Base-by-base conservation (phyloP, 1,140 invertebrate species). In the Leptinotarsa lineolata region DNA sequence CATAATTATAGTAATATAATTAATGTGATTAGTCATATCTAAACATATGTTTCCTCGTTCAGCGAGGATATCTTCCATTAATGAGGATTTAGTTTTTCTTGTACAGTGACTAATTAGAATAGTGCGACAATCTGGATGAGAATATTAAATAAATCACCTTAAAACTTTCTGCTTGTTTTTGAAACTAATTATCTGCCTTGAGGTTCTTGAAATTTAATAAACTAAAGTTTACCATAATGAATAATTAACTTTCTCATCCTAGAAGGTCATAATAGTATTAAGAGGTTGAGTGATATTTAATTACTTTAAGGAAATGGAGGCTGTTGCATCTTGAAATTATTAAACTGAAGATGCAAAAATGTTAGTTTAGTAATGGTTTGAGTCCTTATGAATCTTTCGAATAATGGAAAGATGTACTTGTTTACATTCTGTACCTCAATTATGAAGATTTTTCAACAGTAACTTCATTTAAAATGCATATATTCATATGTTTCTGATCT, bases 11-110 rank as follows among this genome's bases (percentile, higher is more conserved):
- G 58, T 71, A 76, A 72, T 72, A 76, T 69, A 74, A 70, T 76
- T 76, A 76, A 74, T 78, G 77, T 78, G 77, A 78, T 78, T 78
- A 78, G 74, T 74, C 77, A 78, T 78, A 78, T 78, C 77, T 68
- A 72, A 68, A 71, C 8, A 70, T 54, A 74, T 72, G 74, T 77
- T 73, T 70, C 74, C 74, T 18, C 54, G 16, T 48, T 61, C 39
- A 20, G 64, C 64, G 69, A 72, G 74, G 71, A 66, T 59, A 72
- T 75, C 76, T 77, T 75, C 74, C 76, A 77, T 73, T 75, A 46
- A 30, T 64, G 59, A 70, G 59, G 64, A 58, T 39, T 75, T 71
- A 70, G 60, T 73, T 44, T 75, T 75, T 77, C 75, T 72, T 77
- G 76, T 77, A 77, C 76, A 77, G 74, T 73, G 63, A 66, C 68